These are phyloP conservation scores for Chiloscyllium plagiosum DNA, from an alignment of 2,113 vertebrate genomes.

Conservation along the genomic window DNA sequence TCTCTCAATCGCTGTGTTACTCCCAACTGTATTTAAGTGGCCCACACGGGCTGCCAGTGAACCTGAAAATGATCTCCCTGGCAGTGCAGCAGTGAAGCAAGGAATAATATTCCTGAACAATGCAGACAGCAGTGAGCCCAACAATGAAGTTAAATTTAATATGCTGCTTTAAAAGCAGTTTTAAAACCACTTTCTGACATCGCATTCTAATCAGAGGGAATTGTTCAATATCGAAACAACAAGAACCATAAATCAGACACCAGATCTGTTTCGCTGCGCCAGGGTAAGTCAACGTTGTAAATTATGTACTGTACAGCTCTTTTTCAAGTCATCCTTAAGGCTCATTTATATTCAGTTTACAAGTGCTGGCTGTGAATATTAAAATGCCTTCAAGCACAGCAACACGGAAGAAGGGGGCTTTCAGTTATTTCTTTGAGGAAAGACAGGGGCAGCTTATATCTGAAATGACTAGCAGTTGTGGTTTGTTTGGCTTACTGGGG, in stretches of 20 bases:
- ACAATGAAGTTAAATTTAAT: neutral
- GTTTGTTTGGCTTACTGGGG: neutral
- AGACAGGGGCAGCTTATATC: neutral
- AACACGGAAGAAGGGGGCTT: neutral
- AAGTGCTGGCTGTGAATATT: neutral
- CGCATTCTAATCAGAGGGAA: neutral
- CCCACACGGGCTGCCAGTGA: neutral
- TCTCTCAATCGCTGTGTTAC: neutral
- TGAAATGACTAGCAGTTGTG: neutral
- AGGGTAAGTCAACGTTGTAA: neutral
- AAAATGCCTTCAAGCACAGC: neutral
- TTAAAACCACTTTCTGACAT: neutral
- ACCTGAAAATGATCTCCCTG: neutral
- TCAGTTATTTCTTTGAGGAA: neutral
- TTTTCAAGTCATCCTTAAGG: neutral
- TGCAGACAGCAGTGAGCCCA: neutral
- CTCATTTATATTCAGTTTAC: constrained; percentile 26
- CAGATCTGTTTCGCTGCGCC: neutral
- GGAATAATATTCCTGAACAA: constrained; percentile 13
- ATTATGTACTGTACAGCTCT: neutral
- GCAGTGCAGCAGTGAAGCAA: neutral
- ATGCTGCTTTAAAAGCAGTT: neutral
- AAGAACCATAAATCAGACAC: neutral
- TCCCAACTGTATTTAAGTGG: neutral
- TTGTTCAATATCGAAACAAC: neutral